These are phyloP conservation scores for Linyphia triangularis DNA, from an alignment of 2,888 invertebrate species.

Conservation along the genomic window DNA sequence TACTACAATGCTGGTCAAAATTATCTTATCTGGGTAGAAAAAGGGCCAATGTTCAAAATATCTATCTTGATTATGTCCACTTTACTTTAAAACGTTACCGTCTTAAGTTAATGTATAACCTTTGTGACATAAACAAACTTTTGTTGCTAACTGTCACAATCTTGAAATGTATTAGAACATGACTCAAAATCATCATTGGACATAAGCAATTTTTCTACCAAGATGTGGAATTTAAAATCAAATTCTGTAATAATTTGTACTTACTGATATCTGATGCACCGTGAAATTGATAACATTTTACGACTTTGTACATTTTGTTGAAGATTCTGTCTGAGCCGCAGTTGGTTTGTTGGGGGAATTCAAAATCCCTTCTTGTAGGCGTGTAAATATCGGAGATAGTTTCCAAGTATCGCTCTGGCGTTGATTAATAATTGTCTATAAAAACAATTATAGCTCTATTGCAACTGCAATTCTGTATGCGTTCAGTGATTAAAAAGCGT, in stretches of 20 bases:
- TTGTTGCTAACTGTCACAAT: too few species aligned
- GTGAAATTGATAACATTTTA: background rate
- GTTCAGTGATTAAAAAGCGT: constrained; percentile 2
- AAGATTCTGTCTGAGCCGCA: background rate
- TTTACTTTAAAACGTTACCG: too few species aligned
- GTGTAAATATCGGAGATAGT: constrained; percentile 42
- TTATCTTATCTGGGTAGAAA: background rate
- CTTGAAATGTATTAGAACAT: too few species aligned
- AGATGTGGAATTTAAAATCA: background rate
- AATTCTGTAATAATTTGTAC: constrained; percentile 29
- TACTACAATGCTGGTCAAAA: constrained; percentile 28
- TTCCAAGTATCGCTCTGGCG: constrained; percentile 38
- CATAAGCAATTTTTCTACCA: background rate
- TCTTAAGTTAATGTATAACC: too few species aligned
- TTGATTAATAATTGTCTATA: constrained; percentile 18
- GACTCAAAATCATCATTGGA: background rate
- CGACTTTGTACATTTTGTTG: background rate
- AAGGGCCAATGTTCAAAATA: too few species aligned
- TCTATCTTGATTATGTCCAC: too few species aligned
- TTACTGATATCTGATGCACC: constrained; percentile 33
- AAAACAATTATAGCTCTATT: constrained; percentile 31
- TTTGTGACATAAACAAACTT: too few species aligned
- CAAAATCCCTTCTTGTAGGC: background rate
- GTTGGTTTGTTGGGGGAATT: background rate
- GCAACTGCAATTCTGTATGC: constrained; percentile 23